Evolutionary conservation across 2,888 invertebrate species (phyloP), one percentile per base, ranked within the genome.

Genomic region (Auanema freiburgensis): DNA sequence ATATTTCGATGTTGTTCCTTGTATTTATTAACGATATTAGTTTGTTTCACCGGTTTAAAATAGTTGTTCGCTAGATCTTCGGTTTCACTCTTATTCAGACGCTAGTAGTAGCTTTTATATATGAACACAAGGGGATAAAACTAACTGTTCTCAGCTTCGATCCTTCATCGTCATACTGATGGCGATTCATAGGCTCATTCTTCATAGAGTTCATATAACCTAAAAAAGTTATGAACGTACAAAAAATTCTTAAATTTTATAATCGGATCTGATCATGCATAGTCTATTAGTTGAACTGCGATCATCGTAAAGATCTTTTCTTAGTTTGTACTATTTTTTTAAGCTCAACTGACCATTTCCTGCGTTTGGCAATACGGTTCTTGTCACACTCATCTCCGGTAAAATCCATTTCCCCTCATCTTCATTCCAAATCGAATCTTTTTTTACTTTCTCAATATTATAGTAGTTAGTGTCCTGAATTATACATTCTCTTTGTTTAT

Each of bases 401-500:
- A 92, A 82, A 18, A 71, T 60, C 76, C 76, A 76, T 51, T 69
- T 46, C 23, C 89, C 88, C 1, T 88, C 85, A 63, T 91, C 91
- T 65, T 91, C 91, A 79, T 90, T 89, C 91, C 91, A 92, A 51
- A 87, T 81, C 0, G 90, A 88, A 67, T 89, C 88, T 57, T 88
- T 86, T 81, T 89, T 89, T 24, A 92, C 88, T 56, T 86, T 85
- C 61, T 91, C 90, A 44, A 91, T 84, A 84, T 91, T 89, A 84
- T 89, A 60, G 57, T 71, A 74, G 67, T 74, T 76, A 16, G 69
- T 71, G 23, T 76, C 76, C 69, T 69, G 49, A 12, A 59, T 23
- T 1, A 46, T 14, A 16, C 12, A 1, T 21, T 12, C 54, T 33
- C n/a, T 55, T 16, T 2, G 1, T 42, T 0, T 1, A 12, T 8